phyloP scores from a whole-genome alignment of 2,797 vertebrate genomes.

The Gallinago stenura region DNA sequence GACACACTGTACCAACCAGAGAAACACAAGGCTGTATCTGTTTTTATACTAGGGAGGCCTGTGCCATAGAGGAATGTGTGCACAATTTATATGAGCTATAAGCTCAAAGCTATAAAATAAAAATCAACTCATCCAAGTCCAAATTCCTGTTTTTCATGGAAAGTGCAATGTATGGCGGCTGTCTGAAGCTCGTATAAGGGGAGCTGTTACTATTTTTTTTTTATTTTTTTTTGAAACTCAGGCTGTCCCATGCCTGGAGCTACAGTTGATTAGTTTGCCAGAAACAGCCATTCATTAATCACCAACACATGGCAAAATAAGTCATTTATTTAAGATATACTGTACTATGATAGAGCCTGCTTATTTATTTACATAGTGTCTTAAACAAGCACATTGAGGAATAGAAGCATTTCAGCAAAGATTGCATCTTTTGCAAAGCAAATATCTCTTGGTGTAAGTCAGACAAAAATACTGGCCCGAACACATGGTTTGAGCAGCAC shows the following conservation, averaged over 20 bases:
- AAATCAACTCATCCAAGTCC: conserved; percentile 51
- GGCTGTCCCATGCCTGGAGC: conserved; percentile 23
- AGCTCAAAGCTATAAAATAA: conserved; percentile 42
- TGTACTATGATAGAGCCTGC: neutral
- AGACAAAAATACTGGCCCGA: neutral
- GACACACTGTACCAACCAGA: neutral
- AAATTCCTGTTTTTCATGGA: conserved; percentile 71
- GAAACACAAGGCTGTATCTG: conserved; percentile 29
- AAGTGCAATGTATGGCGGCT: conserved; percentile 34
- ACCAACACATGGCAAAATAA: conserved; percentile 17
- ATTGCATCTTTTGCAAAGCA: neutral
- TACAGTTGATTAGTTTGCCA: conserved; percentile 53
- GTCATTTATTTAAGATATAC: conserved; percentile 12
- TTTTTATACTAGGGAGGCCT: conserved; percentile 40
- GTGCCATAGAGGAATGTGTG: conserved; percentile 37
- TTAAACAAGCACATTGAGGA: neutral
- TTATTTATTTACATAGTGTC: neutral
- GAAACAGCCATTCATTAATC: conserved; percentile 46
- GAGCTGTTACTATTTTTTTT: conserved; percentile 40
- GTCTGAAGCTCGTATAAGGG: conserved; percentile 31
- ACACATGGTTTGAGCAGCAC: neutral
- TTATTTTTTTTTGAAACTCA: conserved; percentile 22
- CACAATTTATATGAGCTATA: conserved; percentile 43
- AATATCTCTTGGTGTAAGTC: neutral
- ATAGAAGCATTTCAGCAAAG: neutral